Conservation (phyloP, 2,797 vertebrate genomes). For the Helicolenus hilgendorfi region DNA sequence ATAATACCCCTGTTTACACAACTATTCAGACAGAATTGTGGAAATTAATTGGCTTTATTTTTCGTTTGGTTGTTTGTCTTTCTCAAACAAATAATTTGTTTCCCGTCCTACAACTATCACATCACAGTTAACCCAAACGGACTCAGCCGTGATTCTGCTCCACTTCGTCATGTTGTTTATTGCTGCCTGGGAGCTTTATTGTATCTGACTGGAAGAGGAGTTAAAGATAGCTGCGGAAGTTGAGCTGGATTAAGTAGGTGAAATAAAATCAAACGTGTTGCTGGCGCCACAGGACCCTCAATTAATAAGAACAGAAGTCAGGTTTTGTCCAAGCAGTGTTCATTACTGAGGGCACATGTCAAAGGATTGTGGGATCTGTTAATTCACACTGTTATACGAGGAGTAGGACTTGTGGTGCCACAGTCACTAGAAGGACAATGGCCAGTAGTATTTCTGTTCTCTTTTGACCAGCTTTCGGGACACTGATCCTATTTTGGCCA, state of each 20-base stretch:
- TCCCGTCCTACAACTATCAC: background rate
- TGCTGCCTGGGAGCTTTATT: background rate
- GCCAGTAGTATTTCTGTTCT: constrained; percentile 25
- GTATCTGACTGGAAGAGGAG: background rate
- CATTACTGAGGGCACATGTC: background rate
- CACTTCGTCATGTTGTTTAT: background rate
- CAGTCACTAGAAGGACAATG: background rate
- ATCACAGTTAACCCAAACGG: constrained; percentile 1
- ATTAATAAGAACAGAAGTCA: background rate
- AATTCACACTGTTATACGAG: background rate
- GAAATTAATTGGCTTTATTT: constrained; percentile 35
- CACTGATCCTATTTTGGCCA: constrained; percentile 44
- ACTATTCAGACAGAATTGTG: constrained; percentile 17
- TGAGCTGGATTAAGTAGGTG: background rate
- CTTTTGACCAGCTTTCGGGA: constrained; percentile 36
- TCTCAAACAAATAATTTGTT: constrained; percentile 30
- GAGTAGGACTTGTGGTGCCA: background rate
- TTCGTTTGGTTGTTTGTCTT: constrained; percentile 30
- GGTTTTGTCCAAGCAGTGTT: background rate
- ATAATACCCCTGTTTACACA: constrained; percentile 42
- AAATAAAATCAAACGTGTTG: background rate
- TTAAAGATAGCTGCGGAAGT: background rate
- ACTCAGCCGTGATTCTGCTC: background rate
- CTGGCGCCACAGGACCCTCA: background rate
- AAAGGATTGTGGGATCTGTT: background rate